Conservation (phyloP, 2,888 invertebrate species). For the Scaptomyza parva region DNA sequence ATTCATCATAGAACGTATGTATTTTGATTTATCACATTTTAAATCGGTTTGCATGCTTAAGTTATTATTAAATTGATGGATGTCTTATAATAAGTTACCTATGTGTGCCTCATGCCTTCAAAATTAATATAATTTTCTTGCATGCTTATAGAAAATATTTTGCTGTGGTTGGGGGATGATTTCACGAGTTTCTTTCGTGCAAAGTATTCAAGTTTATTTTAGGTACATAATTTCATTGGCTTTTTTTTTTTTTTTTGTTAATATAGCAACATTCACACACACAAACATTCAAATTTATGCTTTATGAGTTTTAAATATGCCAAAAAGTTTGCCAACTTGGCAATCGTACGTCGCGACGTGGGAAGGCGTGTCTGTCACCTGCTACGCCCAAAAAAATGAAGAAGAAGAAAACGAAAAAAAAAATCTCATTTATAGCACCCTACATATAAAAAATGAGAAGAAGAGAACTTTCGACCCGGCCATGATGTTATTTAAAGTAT, state of each 20-base stretch:
- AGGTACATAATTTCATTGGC: constrained; percentile 32
- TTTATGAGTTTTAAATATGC: constrained; percentile 60
- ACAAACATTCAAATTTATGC: constrained; percentile 24
- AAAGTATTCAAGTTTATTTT: constrained; percentile 32
- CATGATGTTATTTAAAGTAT: constrained; percentile 45
- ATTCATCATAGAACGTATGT: background rate
- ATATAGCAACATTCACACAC: constrained; percentile 17
- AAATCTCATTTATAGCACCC: constrained; percentile 54
- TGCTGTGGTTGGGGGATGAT: constrained; percentile 5
- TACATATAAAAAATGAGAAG: constrained; percentile 24
- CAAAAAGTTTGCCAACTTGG: constrained; percentile 49
- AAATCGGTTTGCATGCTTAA: constrained; percentile 33
- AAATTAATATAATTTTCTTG: constrained; percentile 45
- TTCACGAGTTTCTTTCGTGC: constrained; percentile 32
- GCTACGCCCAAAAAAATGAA: constrained; percentile 27
- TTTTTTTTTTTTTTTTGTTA: too few relatives aligned
- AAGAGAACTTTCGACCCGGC: constrained; percentile 34
- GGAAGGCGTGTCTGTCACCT: constrained; percentile 46
- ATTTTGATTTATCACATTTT: background rate
- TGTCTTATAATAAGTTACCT: constrained; percentile 34
- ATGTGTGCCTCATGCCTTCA: constrained; percentile 10
- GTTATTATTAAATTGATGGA: constrained; percentile 56
- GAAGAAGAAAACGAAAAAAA: too few relatives aligned
- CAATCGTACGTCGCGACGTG: background rate
- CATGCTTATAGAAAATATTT: constrained; percentile 41